phyloP scores from a whole-genome alignment of 1,140 invertebrate species.

The Maconellicoccus hirsutus region DNA sequence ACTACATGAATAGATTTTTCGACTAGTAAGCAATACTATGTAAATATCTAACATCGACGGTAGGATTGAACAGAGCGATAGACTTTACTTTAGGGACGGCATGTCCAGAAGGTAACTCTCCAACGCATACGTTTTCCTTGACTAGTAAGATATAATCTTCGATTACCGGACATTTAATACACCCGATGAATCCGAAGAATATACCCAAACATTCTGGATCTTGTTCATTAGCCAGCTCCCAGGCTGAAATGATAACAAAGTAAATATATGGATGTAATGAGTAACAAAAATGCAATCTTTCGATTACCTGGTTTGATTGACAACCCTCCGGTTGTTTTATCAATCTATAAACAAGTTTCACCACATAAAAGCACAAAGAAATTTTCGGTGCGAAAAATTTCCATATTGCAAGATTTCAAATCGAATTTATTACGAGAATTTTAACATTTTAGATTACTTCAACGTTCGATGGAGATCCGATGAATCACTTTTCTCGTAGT shows the following conservation, averaged over 20 bases:
- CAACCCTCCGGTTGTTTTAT: constrained; percentile 65
- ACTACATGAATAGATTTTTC: too few species aligned
- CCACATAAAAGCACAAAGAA: constrained; percentile 82
- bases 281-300: constrained; percentile 43
- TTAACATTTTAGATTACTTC: too few species aligned
- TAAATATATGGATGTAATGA: not conserved
- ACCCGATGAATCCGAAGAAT: constrained; percentile 78
- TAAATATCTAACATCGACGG: constrained; percentile 13
- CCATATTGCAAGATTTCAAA: constrained; percentile 46
- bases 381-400: constrained; percentile 74
- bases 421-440: too few species aligned
- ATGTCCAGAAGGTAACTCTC: constrained; percentile 62
- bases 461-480: too few species aligned
- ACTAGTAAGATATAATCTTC: constrained; percentile 71
- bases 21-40: too few species aligned
- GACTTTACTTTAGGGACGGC: constrained; percentile 79
- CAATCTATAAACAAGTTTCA: constrained; percentile 79
- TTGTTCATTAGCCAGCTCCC: constrained; percentile 73
- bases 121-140: constrained; percentile 59
- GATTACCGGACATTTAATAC: constrained; percentile 64
- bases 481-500: too few species aligned
- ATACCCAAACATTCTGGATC: constrained; percentile 80
- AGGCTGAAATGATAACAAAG: constrained; percentile 43
- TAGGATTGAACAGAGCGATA: constrained; percentile 56
- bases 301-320: constrained; percentile 70